A percentile compares a stretch with the other conserved stretches of the same genome.
Conservation (phyloP, 2,888 invertebrate genomes). For the Metacarcinus magister region DNA sequence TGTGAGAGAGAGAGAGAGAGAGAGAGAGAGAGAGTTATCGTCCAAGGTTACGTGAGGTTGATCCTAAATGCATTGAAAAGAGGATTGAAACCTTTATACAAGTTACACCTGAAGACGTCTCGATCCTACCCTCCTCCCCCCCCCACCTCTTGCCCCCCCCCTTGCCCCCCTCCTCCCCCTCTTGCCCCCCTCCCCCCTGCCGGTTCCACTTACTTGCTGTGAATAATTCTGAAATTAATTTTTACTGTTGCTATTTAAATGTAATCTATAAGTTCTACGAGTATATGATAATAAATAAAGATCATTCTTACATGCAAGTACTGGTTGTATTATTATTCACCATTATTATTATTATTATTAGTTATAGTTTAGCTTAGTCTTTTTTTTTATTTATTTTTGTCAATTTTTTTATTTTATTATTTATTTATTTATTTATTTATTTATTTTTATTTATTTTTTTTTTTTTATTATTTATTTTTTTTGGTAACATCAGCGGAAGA, state of each 20-base stretch:
- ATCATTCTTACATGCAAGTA: conserved; percentile 59
- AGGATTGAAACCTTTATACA: neutral
- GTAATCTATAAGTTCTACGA: conserved; percentile 68
- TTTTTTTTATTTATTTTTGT: too few relatives aligned
- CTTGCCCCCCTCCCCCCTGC: neutral
- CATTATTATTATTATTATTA: neutral
- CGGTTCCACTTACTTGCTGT: conserved; percentile 58
- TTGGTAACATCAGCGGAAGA: too few relatives aligned
- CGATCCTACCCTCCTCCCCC: neutral
- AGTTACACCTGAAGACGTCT: neutral
- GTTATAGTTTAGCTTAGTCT: neutral
- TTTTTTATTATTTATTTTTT: too few relatives aligned
- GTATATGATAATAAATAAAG: conserved; percentile 53
- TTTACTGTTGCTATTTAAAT: conserved; percentile 76
- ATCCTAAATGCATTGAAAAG: neutral
- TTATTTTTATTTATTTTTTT: too few relatives aligned
- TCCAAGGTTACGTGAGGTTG: neutral
- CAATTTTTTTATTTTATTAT: too few relatives aligned
- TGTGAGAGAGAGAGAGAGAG: conserved; percentile 60
- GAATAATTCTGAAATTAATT: conserved; percentile 73
- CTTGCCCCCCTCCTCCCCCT: neutral
- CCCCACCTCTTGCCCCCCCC: neutral
- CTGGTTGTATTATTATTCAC: too few relatives aligned
- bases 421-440: too few relatives aligned
- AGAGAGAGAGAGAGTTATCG: conserved; percentile 41